phyloP scores from a whole-genome alignment of 2,113 vertebrate genomes.

The Pelodiscus sinensis region DNA sequence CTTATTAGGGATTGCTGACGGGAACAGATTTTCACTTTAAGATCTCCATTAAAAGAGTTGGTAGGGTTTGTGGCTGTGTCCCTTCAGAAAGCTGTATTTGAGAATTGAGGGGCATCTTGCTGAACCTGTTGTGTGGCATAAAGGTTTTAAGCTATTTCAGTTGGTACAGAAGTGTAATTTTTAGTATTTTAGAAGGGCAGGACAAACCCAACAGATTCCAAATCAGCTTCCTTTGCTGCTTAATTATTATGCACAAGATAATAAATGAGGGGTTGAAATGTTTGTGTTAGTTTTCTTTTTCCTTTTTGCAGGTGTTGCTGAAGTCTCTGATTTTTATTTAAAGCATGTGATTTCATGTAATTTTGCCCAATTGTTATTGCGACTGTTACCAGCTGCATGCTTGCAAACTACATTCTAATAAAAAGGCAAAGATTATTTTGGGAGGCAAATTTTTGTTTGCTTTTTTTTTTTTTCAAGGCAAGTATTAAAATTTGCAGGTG shows the following conservation, averaged over 20 bases:
- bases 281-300: background rate
- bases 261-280: conserved; percentile 39
- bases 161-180: conserved; percentile 17
- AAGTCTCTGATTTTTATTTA: conserved; percentile 51
- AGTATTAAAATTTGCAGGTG: background rate
- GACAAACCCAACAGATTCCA: conserved; percentile 25
- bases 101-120: background rate
- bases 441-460: background rate
- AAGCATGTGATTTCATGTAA: conserved; percentile 55
- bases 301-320: conserved; percentile 60
- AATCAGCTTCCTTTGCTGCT: conserved; percentile 55
- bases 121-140: background rate
- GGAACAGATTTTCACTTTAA: background rate
- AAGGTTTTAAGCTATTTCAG: background rate
- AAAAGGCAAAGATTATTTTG: conserved; percentile 68
- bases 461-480: background rate
- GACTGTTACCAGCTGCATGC: conserved; percentile 63
- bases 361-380: conserved; percentile 64
- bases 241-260: conserved; percentile 61
- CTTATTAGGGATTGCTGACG: background rate
- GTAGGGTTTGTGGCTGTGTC: background rate
- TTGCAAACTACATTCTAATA: conserved; percentile 60
- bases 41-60: background rate
- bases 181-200: background rate
- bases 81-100: background rate